Percentiles rank a stretch among this genome's conserved stretches.
Evolutionary conservation across 2,113 vertebrate species (phyloP).

Genomic region (Entelurus aequoreus): DNA sequence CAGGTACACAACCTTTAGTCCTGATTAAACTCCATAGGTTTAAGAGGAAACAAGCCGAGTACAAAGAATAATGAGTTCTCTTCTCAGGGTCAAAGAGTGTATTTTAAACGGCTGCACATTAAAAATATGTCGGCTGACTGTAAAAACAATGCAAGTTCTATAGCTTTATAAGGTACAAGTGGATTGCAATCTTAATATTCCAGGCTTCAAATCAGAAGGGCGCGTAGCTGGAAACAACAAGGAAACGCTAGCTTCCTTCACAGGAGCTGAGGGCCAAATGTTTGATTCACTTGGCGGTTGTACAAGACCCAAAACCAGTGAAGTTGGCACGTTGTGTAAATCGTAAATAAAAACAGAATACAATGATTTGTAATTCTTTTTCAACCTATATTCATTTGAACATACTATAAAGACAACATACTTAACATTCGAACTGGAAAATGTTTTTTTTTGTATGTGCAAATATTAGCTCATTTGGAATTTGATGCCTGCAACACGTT

Average conservation of each 20-base stretch:
- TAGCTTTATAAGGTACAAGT: not conserved
- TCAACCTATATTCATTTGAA: too few species aligned
- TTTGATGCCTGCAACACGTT: too few species aligned
- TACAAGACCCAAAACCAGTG: not conserved
- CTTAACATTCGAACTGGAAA: too few species aligned
- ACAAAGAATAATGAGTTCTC: not conserved
- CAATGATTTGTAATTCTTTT: too few species aligned
- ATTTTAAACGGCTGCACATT: not conserved
- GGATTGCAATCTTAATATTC: not conserved
- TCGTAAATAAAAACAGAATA: too few species aligned
- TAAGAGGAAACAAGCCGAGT: not conserved
- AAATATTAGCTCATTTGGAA: too few species aligned
- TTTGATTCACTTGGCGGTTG: not conserved
- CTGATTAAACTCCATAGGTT: not conserved
- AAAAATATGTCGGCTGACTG: too few species aligned
- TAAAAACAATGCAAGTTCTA: not conserved
- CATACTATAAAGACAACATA: too few species aligned
- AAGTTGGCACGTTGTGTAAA: too few species aligned
- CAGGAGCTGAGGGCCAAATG: not conserved
- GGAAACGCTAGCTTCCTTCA: slow-evolving; percentile 1
- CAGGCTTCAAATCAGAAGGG: not conserved
- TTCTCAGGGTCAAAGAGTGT: not conserved
- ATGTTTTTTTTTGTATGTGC: too few species aligned
- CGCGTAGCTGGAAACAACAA: not conserved
- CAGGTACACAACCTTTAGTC: too few species aligned